Base-by-base conservation (phyloP, 2,888 invertebrate genomes). In the Criorhina ranunculi region DNA sequence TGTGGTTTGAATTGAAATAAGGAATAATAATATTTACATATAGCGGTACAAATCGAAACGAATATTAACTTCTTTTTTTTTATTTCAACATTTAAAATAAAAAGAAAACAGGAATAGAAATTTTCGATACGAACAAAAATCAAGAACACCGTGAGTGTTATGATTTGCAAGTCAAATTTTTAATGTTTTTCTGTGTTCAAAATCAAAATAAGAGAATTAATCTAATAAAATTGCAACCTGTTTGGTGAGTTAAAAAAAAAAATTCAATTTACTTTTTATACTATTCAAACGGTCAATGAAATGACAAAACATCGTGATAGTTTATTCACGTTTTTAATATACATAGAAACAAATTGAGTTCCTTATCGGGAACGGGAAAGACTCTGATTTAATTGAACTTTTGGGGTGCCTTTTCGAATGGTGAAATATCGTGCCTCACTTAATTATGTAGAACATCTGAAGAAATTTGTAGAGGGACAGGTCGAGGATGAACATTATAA, bases 141-240 rank as follows among this genome's bases (percentile, higher is more conserved):
- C 15, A 17, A 73, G 62, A 73, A 53, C 73, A 44, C 12, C 51
- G 35, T 64, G 44, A 55, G 17, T 42, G 29, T 11, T 29, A 15
- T 2, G 17, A 76, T 76, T 76, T 67, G 76, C 66, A 76, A 76
- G 46, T 67, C 76, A 60, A 76, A 76, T 76, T 57, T 12, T 51
- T 19, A 15, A 11, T 57, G 35, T 29, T 49, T 44, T 44, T 35
- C 33, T 31, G 8, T 53, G 35, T 29, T 24, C 37, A 35, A 37
- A 59, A 67, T 44, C 49, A 53, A 64, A 55, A 57, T 72, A 12
- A n/a, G 19, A 79, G 37, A 62, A 53, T 24, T 60, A 67, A 83
- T 78, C 69, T 67, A 62, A 83, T 83, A 73, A 78, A 79, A 69
- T 73, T 73, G 73, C 57, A 83, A 78, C 83, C 79, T 60, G 83